Evolutionary conservation across 2,113 vertebrate species (phyloP), one percentile per base, ranked within the genome.

Genomic region (Okapia johnstoni): DNA sequence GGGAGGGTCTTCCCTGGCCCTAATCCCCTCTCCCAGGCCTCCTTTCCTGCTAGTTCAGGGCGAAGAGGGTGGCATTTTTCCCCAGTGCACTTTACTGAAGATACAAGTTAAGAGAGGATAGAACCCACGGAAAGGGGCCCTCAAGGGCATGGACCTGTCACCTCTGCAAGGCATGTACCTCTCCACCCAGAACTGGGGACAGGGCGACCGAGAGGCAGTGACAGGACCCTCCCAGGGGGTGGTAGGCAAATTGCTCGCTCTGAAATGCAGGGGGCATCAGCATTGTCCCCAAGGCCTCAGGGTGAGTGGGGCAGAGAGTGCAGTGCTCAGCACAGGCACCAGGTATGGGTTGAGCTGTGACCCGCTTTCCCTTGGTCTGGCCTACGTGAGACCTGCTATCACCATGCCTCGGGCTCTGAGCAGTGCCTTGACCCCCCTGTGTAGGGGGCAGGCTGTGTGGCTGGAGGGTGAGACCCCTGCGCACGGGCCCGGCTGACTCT

Each of bases 231-330:
- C 13, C 88, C 5, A 1, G 0, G 19, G 28, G 70, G 4, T 7
- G 4, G 12, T 16, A 40, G 85, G 33, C 0, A 4, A 1, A 15
- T 1, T 0, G 26, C 50, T 58, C 2, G 0, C 88, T 73, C 26
- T 21, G 33, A 52, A 25, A 7, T 2, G 26, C 19, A 7, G 48
- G 48, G 2, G 50, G 8, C 0, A 0, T 4, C 5, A 7, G 19
- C 23, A 30, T 6, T 5, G 2, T 55, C n/a, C 13, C 50, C 2
- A 36, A 12, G 90, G 79, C 58, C 28, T 8, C 0, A 1, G 46
- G n/a, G n/a, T 16, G 17, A 40, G 3, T 0, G 25, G 46, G 40
- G n/a, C 1, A 1, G 25, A 5, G 1, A 0, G 2, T 3, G 33
- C 26, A 14, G 12, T 2, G 23, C 61, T 17, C 30, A 80, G 66